Evolutionary conservation across 2,797 vertebrate genomes (phyloP), one percentile per base, ranked within the genome.

Genomic region (Protosalanx chinensis): DNA sequence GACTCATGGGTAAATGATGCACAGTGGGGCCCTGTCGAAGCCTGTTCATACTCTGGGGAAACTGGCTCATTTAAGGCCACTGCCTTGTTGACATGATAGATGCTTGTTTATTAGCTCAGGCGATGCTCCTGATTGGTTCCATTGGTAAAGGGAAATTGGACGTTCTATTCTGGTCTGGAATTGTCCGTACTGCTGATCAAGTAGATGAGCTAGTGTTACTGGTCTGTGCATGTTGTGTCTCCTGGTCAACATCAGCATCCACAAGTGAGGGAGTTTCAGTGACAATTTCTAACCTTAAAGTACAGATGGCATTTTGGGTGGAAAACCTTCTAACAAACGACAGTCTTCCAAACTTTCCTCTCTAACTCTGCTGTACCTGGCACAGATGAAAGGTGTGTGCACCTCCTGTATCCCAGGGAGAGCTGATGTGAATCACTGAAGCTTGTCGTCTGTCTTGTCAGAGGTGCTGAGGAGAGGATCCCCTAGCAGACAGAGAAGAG

Each of bases 381-480:
- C 1, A 53, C 20, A 18, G 65, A 56, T 33, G 33, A 60, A 41
- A 63, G 73, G 67, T 29, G 23, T 74, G 64, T 72, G 65, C 57
- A 20, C 72, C 78, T 18, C 70, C n/a, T 71, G 64, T 78, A 75
- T 79, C 79, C 82, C 73, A 61, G 32, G 27, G 65, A 73, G 83
- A 70, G 66, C 68, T 46, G 4, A 64, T 71, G 69, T 73, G 74
- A 79, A 82, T 82, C 76, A 86, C 68, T 76, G 77, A 81, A 76
- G 79, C 83, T 83, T 81, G 81, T 82, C 80, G 67, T 76, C 71
- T 70, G 59, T 79, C 78, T 78, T 81, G 85, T 81, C 81, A 79
- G 67, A 83, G 81, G 81, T 81, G 10, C 61, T 68, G 35, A 59
- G 63, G 73, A 74, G 71, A 82, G 65, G 75, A 70, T 74, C 73